Base-by-base conservation (phyloP, 2,888 invertebrate genomes). In the Gasteruption jaculator region DNA sequence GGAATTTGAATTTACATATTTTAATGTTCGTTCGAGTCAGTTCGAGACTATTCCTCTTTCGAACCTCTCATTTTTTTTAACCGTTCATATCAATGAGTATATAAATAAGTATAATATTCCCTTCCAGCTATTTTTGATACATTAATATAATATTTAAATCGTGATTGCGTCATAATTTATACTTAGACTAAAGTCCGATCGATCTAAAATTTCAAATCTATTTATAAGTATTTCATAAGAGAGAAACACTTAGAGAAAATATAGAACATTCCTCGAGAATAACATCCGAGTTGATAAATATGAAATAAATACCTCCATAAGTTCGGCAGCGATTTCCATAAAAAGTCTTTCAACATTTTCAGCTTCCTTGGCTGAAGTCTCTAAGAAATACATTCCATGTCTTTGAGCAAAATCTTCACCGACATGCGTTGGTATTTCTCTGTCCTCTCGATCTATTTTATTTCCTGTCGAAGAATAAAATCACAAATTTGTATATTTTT, bases 331-430 rank as follows among this genome's bases (percentile, higher is more conserved):
- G 58, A 97, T 96, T 74, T 96, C 94, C 81, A 92, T 89, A 71
- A 97, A 97, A 45, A 97, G 76, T 65, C 87, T 82, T 70, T 97
- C 96, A 3, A 97, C 96, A 75, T 97, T 96, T 61, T 96, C 95
- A 2, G 95, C 91, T 73, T 96, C 94, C 70, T 96, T 93, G 1
- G 96, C 96, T 0, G 96, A 96, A 0, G 96, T 97, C 76, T 97
- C 96, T 55, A 97, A 77, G 74, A 95, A 97, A 72, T 94, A 93
- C 92, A 97, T 97, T 60, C 91, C 90, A 65, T 96, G 91, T 55
- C 91, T 81, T 63, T 90, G 89, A 14, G 96, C 91, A 76, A 97
- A 97, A 68, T 93, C 91, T 71, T 91, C 91, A 1, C 95, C 97
- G 32, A 96, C 91, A 64, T 91, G 86, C 19, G 86, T 84, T 1